phyloP scores from a whole-genome alignment of 2,888 invertebrate species.

The Cheilosia soror region DNA sequence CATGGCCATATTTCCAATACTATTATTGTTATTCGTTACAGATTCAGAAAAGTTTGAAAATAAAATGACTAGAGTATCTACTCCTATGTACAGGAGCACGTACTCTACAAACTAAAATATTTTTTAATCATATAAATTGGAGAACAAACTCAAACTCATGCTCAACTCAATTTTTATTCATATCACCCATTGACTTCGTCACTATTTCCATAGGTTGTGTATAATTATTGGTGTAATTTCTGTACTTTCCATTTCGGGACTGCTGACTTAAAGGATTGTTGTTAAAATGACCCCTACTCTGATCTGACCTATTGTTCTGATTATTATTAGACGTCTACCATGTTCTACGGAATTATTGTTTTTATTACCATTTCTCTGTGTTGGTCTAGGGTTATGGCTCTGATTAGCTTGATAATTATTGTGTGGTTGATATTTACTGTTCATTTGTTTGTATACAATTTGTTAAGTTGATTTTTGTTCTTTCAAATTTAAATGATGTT shows the following conservation, averaged over 20 bases:
- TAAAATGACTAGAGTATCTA: too few relatives aligned
- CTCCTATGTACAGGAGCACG: too few relatives aligned
- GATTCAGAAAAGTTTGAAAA: too few relatives aligned
- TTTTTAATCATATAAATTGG: too few relatives aligned
- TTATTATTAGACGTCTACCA: neutral
- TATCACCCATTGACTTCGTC: too few relatives aligned
- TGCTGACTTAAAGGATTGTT: neutral
- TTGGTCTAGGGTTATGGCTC: neutral
- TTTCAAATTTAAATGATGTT: slow-evolving; percentile 18
- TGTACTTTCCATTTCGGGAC: neutral
- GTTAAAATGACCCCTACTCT: neutral
- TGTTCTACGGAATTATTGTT: neutral
- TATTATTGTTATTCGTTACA: too few relatives aligned
- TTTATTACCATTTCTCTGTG: neutral
- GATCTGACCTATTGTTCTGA: too few relatives aligned
- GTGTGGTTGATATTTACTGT: neutral
- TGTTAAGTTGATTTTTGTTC: slow-evolving; percentile 1
- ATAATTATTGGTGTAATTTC: neutral
- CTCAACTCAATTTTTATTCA: too few relatives aligned
- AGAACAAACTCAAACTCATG: too few relatives aligned
- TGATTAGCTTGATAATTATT: neutral
- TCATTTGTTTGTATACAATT: neutral
- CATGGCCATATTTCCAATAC: too few relatives aligned
- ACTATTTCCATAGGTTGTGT: neutral
- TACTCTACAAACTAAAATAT: too few relatives aligned